Evolutionary conservation across 2,888 invertebrate genomes (phyloP).

Genomic region (Drosophila neotestacea): DNA sequence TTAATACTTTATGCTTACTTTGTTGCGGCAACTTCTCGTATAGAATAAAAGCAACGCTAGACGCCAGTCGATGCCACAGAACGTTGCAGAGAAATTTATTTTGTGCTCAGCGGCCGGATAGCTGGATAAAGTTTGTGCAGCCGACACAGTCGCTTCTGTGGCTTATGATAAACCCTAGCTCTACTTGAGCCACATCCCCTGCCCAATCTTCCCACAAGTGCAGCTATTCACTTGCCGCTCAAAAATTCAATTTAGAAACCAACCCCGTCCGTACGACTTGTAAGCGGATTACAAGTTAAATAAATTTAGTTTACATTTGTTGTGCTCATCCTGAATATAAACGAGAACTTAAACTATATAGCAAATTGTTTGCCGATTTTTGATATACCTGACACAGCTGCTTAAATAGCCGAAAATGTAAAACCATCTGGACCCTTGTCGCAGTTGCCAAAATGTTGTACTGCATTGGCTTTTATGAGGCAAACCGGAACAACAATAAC

Average conservation of each 20-base stretch:
- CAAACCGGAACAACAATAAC: slow-evolving; percentile 9
- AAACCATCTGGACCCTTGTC: background rate
- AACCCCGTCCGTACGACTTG: background rate
- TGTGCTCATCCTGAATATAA: background rate
- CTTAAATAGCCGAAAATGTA: slow-evolving; percentile 18
- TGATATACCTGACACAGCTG: slow-evolving; percentile 18
- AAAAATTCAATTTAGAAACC: slow-evolving; percentile 67
- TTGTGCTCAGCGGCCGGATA: slow-evolving; percentile 51
- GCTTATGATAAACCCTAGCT: slow-evolving; percentile 27
- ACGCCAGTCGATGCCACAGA: slow-evolving; percentile 9
- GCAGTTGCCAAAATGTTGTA: slow-evolving; percentile 3
- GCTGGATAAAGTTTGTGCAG: slow-evolving; percentile 62
- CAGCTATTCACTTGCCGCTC: slow-evolving; percentile 38
- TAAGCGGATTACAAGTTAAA: slow-evolving; percentile 72
- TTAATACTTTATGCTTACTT: slow-evolving; percentile 76
- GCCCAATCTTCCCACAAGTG: slow-evolving; percentile 10
- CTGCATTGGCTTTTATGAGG: slow-evolving; percentile 9
- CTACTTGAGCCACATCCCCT: slow-evolving; percentile 27
- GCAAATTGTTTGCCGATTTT: slow-evolving; percentile 49
- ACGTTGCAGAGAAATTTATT: slow-evolving; percentile 55
- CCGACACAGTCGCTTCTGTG: slow-evolving; percentile 21
- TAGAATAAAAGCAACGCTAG: background rate
- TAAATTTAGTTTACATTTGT: slow-evolving; percentile 51
- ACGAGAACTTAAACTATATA: slow-evolving; percentile 4
- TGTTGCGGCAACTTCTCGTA: slow-evolving; percentile 59